These are phyloP conservation scores for Noturus placidus DNA, from an alignment of 2,113 vertebrate genomes.

Conservation along the genomic window DNA sequence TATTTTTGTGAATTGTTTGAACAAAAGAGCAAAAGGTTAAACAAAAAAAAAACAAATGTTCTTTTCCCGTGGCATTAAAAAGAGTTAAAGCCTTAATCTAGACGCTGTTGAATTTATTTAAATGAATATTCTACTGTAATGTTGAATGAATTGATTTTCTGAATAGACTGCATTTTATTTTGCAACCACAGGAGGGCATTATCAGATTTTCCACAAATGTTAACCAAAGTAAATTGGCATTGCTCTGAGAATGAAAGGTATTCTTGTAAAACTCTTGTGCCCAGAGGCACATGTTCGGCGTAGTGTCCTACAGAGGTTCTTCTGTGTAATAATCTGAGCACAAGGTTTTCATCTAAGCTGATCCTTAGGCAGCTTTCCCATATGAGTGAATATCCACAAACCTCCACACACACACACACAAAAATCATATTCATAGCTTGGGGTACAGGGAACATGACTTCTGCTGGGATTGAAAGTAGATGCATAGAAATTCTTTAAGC, in stretches of 20 bases:
- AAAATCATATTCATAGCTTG: neutral
- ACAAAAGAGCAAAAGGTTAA: no score
- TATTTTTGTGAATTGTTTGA: no score
- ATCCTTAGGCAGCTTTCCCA: neutral
- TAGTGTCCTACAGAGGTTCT: neutral
- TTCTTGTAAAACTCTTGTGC: neutral
- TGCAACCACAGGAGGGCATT: constrained; percentile 38
- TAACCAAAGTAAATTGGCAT: neutral
- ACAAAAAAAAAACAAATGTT: no score
- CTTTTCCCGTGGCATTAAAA: neutral
- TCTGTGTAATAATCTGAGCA: neutral
- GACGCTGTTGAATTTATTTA: neutral
- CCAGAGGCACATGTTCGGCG: neutral
- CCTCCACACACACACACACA: neutral
- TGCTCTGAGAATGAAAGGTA: neutral
- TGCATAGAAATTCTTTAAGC: neutral
- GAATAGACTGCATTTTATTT: neutral
- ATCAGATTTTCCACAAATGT: constrained; percentile 7
- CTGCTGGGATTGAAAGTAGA: neutral
- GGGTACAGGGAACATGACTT: neutral
- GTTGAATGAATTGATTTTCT: neutral
- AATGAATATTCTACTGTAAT: neutral
- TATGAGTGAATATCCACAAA: neutral
- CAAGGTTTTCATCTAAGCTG: neutral
- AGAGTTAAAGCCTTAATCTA: neutral